phyloP scores from a whole-genome alignment of 1,140 invertebrate species.

The Dolichoris vasculosae region DNA sequence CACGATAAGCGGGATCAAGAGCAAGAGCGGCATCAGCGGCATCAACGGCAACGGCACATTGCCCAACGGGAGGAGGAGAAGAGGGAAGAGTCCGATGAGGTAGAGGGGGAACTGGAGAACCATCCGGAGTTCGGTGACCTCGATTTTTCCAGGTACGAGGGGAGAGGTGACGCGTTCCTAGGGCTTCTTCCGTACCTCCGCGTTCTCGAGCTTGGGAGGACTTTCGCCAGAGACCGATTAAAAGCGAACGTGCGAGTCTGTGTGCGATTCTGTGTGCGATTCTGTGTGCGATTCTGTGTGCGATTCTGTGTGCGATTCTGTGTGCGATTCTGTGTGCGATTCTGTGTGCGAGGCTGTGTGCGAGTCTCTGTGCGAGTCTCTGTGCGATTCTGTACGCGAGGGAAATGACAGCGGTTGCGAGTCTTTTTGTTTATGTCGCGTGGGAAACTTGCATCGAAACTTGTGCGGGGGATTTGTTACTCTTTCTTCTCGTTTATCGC shows the following conservation, averaged over 20 bases:
- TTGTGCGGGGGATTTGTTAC: background rate
- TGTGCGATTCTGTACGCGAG: too few relatives aligned
- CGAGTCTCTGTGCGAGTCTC: too few relatives aligned
- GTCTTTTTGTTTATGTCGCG: constrained; percentile 53
- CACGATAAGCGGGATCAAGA: constrained; percentile 47
- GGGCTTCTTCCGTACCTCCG: background rate
- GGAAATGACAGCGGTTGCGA: constrained; percentile 59
- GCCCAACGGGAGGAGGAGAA: constrained; percentile 35
- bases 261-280: too few relatives aligned
- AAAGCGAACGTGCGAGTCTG: too few relatives aligned
- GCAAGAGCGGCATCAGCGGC: background rate
- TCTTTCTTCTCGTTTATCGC: background rate
- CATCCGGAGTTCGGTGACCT: constrained; percentile 61
- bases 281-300: too few relatives aligned
- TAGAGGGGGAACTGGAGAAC: constrained; percentile 11
- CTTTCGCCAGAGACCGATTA: constrained; percentile 41
- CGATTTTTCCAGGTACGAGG: constrained; percentile 71
- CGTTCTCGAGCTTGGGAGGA: constrained; percentile 42
- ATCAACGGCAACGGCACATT: background rate
- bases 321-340: too few relatives aligned
- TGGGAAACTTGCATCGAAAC: constrained; percentile 35
- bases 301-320: too few relatives aligned
- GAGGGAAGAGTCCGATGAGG: constrained; percentile 16
- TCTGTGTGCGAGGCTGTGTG: too few relatives aligned
- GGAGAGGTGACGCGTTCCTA: background rate